Conservation (phyloP, 2,888 invertebrate species). For the Notocelia uddmanniana region DNA sequence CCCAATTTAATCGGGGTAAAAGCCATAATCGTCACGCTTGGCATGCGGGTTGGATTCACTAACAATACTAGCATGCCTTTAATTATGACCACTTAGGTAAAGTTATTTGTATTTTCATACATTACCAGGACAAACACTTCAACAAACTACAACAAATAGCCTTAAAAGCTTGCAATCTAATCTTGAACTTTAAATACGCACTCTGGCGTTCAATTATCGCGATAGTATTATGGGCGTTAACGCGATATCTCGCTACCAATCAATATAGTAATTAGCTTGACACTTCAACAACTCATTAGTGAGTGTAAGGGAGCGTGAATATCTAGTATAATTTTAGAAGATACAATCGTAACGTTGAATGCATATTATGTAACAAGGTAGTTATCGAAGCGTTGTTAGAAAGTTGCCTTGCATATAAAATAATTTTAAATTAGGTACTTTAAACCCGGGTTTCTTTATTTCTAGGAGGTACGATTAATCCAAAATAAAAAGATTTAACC, state of each 20-base stretch:
- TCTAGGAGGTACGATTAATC: too few species aligned
- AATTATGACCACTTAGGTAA: too few species aligned
- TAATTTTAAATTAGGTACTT: too few species aligned
- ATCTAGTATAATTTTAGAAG: constrained; percentile 50
- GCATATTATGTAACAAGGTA: neutral
- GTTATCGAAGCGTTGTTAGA: neutral
- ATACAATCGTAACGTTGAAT: constrained; percentile 11
- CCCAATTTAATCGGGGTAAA: too few species aligned
- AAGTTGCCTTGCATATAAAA: too few species aligned
- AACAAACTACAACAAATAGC: constrained; percentile 10
- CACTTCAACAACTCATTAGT: constrained; percentile 65
- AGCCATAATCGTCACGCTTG: too few species aligned
- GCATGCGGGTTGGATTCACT: too few species aligned
- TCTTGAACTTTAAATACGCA: constrained; percentile 36
- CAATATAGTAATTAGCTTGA: constrained; percentile 55
- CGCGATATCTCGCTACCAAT: constrained; percentile 28
- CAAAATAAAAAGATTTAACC: too few species aligned
- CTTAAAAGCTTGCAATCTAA: constrained; percentile 37
- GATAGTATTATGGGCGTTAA: constrained; percentile 29
- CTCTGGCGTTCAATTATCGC: constrained; percentile 21
- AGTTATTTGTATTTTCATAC: neutral
- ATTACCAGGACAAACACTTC: neutral
- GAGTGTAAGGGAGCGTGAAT: constrained; percentile 61
- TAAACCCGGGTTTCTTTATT: too few species aligned
- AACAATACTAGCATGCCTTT: too few species aligned